Evolutionary conservation across 2,113 vertebrate species (phyloP), one percentile per base, ranked within the genome.

Genomic region (Spea bombifrons): DNA sequence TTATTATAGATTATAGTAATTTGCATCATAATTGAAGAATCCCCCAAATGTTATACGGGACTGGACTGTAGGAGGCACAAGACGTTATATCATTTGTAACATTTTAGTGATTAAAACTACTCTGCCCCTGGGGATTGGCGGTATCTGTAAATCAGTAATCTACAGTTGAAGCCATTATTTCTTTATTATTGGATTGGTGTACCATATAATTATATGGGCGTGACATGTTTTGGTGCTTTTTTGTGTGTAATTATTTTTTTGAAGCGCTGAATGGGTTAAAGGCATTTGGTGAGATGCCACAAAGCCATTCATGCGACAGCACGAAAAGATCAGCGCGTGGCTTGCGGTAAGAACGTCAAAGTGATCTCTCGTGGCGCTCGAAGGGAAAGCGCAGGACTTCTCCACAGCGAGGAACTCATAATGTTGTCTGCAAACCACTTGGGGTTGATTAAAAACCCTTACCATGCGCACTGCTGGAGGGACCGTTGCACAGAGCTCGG

Each of bases 231-330:
- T n/a, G n/a, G n/a, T n/a, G n/a, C 73, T 65, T 50, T 48, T 7
- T 30, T 48, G 45, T 30, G 30, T 30, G n/a, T n/a, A n/a, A n/a
- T n/a, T n/a, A 30, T 30, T 30, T 30, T 48, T 55, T 5, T 48
- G 30, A 2, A 63, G 53, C 43, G 59, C 76, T 30, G 70, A 71
- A 57, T 65, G 76, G 57, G 76, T 73, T 79, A 79, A 73, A 52
- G 4, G n/a, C 50, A 79, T 79, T 69, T 78, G 68, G 76, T 65
- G 52, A 43, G 30, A 65, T 47, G 76, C 76, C 57, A 72, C 8
- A 65, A 15, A 71, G 47, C 68, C 57, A 53, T 44, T 46, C 30
- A 63, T 66, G 70, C 63, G 61, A 66, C 61, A 47, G 30, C 53
- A 73, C 66, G 49, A 73, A 71, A 66, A 79, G 76, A 79, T 48